phyloP scores from a whole-genome alignment of 2,888 invertebrate species.

The Andrena chrysosceles region DNA sequence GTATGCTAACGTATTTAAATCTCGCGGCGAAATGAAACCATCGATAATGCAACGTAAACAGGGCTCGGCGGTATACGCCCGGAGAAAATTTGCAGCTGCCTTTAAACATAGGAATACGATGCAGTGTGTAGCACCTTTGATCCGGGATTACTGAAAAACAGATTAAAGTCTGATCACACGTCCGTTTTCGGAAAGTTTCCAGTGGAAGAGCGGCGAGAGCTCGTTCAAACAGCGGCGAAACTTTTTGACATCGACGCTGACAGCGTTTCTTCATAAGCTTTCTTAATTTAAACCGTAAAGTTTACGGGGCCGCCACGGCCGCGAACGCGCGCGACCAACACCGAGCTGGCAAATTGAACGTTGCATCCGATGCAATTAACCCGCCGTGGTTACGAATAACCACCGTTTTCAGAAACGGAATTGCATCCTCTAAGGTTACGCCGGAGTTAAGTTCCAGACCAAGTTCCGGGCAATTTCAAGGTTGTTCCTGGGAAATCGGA shows the following conservation, averaged over 20 bases:
- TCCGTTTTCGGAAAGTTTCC: constrained; percentile 35
- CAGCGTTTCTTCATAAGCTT: constrained; percentile 67
- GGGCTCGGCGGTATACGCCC: background rate
- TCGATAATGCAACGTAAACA: constrained; percentile 25
- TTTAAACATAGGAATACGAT: constrained; percentile 10
- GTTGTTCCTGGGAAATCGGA: constrained; percentile 63
- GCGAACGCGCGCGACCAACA: constrained; percentile 6
- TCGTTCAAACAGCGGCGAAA: constrained; percentile 29
- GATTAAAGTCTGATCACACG: constrained; percentile 47
- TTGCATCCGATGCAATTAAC: constrained; percentile 67
- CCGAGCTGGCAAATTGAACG: constrained; percentile 63
- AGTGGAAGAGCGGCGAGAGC: constrained; percentile 27
- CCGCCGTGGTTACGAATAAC: constrained; percentile 51
- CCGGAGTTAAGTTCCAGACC: constrained; percentile 16
- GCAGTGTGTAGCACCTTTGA: constrained; percentile 33
- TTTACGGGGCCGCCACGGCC: constrained; percentile 47
- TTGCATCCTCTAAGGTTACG: constrained; percentile 50
- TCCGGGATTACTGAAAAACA: constrained; percentile 32
- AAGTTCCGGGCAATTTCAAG: constrained; percentile 62
- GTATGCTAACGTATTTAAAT: background rate
- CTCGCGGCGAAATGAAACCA: constrained; percentile 13
- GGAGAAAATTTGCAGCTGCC: constrained; percentile 27
- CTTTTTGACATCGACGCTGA: constrained; percentile 47
- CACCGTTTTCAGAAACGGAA: constrained; percentile 43
- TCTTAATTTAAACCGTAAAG: constrained; percentile 69